Base-by-base conservation (phyloP, 2,888 invertebrate species). In the Tipula lateralis region DNA sequence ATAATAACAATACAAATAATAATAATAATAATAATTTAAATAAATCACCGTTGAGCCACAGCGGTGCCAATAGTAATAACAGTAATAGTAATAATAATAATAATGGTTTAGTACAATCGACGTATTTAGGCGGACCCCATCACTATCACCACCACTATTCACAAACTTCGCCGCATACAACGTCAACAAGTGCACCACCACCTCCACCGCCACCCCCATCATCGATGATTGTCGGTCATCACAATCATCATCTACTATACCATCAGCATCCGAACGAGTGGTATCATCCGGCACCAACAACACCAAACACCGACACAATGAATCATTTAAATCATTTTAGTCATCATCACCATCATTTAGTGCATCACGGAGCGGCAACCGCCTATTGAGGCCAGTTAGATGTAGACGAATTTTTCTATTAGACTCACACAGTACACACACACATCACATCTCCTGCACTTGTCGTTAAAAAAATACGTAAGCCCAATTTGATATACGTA, bases 321-420 rank as follows among this genome's bases (percentile, higher is more conserved):
- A 90, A 90, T 87, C 87, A 86, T 80, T 87, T 90, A 84, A 90
- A 92, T 87, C 91, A 91, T 87, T 91, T 92, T 86, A 91, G 93
- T 88, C 93, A 93, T 87, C 92, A 93, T 88, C 93, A 93, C 86
- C 93, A 93, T 87, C 93, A 93, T 87, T 89, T 93, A 87, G 92
- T 93, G 92, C 93, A 93, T 89, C 93, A 93, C 32, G 94, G 94
- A 9, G 94, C 95, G 80, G 94, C 95, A 85, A 93, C 95, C 85
- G 95, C 95, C 84, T 95, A 95, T 92, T 95, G 94, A 94, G 92
- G 92, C 84, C 91, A 91, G 30, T 32, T 36, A 6, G 83, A 85
- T 30, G 86, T 85, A 85, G 85, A 86, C 84, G 85, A 85, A 85
- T 86, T 86, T 85, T 85, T 30, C 16, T 30, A 82, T 66, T 66